Percentiles rank a stretch among this genome's conserved stretches.
Conservation (phyloP, 1,140 invertebrate species). For the Drosophila setifemur region DNA sequence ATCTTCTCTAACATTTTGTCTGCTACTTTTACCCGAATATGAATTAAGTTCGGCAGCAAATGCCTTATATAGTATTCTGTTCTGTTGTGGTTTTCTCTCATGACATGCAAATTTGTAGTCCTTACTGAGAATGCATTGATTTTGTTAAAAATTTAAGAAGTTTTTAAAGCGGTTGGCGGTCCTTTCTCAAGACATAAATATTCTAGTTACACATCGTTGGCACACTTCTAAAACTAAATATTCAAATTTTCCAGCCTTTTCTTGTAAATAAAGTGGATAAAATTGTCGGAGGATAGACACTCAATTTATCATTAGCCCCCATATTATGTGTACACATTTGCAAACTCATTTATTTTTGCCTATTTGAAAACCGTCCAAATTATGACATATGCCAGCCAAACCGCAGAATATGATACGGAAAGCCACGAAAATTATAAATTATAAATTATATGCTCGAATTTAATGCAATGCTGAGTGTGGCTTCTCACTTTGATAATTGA, state of each 20-base stretch:
- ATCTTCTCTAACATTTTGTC: slow-evolving; percentile 40
- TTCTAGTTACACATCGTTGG: too few species aligned
- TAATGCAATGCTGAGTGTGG: slow-evolving; percentile 25
- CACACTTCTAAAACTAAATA: too few species aligned
- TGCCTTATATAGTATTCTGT: slow-evolving; percentile 5
- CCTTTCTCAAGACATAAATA: too few species aligned
- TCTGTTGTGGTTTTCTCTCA: background rate
- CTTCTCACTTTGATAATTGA: background rate
- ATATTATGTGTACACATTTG: too few species aligned
- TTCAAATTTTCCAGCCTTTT: too few species aligned
- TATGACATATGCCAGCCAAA: slow-evolving; percentile 11
- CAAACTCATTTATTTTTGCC: slow-evolving; percentile 11
- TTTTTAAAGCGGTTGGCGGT: too few species aligned
- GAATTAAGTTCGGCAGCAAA: too few species aligned
- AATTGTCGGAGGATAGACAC: too few species aligned
- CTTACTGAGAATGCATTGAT: background rate
- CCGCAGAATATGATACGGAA: slow-evolving; percentile 27
- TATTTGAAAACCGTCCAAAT: background rate
- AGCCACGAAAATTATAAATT: slow-evolving; percentile 22
- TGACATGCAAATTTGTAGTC: background rate
- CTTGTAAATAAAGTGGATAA: too few species aligned
- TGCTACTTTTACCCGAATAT: background rate
- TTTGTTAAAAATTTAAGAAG: background rate
- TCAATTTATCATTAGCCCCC: too few species aligned
- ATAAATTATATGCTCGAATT: slow-evolving; percentile 19